Evolutionary conservation across 2,113 vertebrate genomes (phyloP).

Genomic region (Glareola pratincola): DNA sequence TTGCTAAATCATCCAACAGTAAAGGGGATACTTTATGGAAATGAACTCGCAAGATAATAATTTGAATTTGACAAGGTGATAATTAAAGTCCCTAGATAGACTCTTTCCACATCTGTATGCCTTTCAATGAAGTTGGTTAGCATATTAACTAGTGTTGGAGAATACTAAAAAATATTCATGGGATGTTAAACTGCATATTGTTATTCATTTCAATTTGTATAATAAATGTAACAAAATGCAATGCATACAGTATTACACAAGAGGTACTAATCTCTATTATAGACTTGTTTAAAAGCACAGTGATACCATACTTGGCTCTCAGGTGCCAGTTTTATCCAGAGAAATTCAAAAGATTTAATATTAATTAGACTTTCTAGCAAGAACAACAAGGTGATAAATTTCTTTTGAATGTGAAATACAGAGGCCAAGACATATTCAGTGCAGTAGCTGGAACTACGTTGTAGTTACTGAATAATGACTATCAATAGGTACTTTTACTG

Average conservation of each 20-base stretch:
- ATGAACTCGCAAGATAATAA: conserved; percentile 83
- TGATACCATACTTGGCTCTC: neutral
- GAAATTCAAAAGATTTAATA: conserved; percentile 59
- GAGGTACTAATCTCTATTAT: conserved; percentile 63
- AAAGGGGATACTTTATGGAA: conserved; percentile 79
- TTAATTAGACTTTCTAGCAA: conserved; percentile 50
- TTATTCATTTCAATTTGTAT: conserved; percentile 81
- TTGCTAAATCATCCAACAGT: conserved; percentile 75
- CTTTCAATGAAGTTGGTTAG: conserved; percentile 77
- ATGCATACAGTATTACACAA: conserved; percentile 68
- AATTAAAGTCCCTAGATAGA: conserved; percentile 89
- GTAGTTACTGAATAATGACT: conserved; percentile 35
- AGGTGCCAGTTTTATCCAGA: conserved; percentile 34
- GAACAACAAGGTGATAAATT: conserved; percentile 32
- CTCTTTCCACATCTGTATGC: conserved; percentile 78
- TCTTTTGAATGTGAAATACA: conserved; percentile 26
- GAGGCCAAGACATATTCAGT: conserved; percentile 12
- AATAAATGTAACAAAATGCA: conserved; percentile 76
- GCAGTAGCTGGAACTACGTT: neutral
- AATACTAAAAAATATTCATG: conserved; percentile 75
- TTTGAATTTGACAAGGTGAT: conserved; percentile 90
- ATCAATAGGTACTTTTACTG: conserved; percentile 24
- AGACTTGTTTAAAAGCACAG: conserved; percentile 39
- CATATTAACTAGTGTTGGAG: conserved; percentile 76
- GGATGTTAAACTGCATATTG: conserved; percentile 76